Evolutionary conservation across 2,888 invertebrate species (phyloP), one percentile per base, ranked within the genome.

Genomic region (Diaphora mendica): DNA sequence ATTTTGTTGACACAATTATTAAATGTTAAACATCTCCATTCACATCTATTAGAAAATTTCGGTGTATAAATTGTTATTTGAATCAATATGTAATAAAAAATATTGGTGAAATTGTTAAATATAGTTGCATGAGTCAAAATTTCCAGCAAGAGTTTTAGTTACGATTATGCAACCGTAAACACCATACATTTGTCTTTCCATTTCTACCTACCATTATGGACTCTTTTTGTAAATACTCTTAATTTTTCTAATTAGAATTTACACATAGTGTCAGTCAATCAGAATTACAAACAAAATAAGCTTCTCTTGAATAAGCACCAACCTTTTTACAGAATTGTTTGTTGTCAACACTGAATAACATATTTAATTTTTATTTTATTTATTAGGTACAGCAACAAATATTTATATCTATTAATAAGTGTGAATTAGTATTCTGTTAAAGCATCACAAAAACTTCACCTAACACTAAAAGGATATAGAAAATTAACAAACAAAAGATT

Each of bases 1-100:
- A 78, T 65, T 35, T 44, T 70, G 65, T 75, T 83, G 79, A 66
- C 70, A 71, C 82, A 82, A 82, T 77, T 82, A 78, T 68, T 42
- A 23, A 59, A 69, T 76, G 74, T 83, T 67, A 75, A 71, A 82
- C 74, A 59, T 77, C 79, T 76, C 73, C 72, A 79, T 67, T 74
- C 59, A 67, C 51, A 64, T 39, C 64, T 35, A 64, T 68, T 68
- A 48, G 62, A 51, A 51, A 64, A 68, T 64, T 15, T 72, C 26
- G 48, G 35, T 33, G 26, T 30, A 7, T n/a, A 7, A 70, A 64
- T 42, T 35, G 26, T 72, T 59, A 13, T 33, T 70, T 17, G 30
- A 33, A n/a, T 64, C 64, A 71, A 33, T 48, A 77, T 68, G 1
- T 72, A 79, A 51, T 51, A 0, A 8, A 51, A n/a, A 23, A 20